phyloP scores from a whole-genome alignment of 2,797 vertebrate genomes.

The Lepidocolaptes lacrymiger region DNA sequence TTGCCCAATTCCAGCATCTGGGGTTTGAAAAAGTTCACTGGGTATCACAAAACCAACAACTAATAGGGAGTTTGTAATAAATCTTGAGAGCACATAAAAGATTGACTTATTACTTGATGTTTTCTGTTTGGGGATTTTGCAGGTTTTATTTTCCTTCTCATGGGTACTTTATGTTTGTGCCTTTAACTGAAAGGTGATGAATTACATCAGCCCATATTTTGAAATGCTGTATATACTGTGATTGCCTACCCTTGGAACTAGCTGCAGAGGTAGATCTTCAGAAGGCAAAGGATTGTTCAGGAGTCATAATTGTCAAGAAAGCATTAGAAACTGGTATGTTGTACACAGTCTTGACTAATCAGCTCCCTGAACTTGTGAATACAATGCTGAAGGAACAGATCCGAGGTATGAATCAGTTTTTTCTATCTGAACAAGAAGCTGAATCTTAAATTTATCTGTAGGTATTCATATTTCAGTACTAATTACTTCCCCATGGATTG shows the following conservation, averaged over 20 bases:
- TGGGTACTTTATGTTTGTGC: rapidly evolving
- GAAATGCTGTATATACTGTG: rapidly evolving
- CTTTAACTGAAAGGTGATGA: neutral
- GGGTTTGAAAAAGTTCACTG: neutral
- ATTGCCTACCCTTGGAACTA: neutral
- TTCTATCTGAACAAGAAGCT: neutral
- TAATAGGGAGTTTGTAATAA: neutral
- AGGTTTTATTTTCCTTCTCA: neutral
- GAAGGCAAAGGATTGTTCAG: neutral
- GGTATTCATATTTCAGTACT: neutral
- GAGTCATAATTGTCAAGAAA: neutral
- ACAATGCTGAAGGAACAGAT: neutral
- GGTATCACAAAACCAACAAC: neutral
- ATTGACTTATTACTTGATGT: neutral
- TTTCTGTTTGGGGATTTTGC: neutral
- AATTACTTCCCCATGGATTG: neutral
- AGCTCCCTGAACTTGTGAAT: neutral
- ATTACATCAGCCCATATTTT: rapidly evolving
- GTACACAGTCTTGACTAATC: neutral
- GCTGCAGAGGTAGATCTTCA: neutral
- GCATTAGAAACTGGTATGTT: neutral
- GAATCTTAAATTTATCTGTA: neutral
- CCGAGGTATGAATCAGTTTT: neutral
- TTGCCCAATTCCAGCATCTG: neutral
- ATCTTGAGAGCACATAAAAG: neutral